These are phyloP conservation scores for Napeogenes sylphis DNA, from an alignment of 2,888 invertebrate species.

Conservation along the genomic window DNA sequence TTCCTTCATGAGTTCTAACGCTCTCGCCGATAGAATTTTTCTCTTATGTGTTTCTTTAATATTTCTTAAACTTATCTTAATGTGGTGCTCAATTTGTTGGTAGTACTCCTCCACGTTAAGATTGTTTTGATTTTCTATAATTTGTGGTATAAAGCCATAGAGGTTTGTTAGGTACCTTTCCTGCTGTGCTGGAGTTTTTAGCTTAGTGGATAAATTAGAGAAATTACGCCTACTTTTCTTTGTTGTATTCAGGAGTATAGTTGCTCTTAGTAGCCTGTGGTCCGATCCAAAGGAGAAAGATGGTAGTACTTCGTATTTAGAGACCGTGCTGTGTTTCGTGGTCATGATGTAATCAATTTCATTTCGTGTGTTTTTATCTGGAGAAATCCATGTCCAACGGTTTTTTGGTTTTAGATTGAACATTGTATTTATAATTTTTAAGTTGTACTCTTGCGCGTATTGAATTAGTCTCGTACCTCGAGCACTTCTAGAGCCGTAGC, in stretches of 20 bases:
- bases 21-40: conserved; percentile 2
- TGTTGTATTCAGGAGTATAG: conserved; percentile 13
- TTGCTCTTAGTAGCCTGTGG: conserved; percentile 14
- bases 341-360: no score
- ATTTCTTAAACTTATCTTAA: conserved; percentile 5
- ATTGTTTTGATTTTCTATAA: no score
- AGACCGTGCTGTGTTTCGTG: no score
- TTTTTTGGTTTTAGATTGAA: no score
- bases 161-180: neutral
- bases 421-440: no score
- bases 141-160: conserved; percentile 18
- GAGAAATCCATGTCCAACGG: conserved; percentile 1
- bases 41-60: no score
- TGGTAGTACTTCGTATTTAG: conserved; percentile 18
- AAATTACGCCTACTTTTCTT: conserved; percentile 14
- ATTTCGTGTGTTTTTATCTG: conserved; percentile 10
- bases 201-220: conserved; percentile 3
- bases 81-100: neutral
- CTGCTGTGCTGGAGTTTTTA: neutral
- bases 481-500: no score
- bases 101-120: no score
- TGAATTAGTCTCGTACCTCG: no score
- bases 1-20: conserved; percentile 29
- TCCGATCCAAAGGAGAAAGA: conserved; percentile 10
- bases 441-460: no score